Base-by-base conservation (phyloP, 2,797 vertebrate species). In the Oreortyx pictus region DNA sequence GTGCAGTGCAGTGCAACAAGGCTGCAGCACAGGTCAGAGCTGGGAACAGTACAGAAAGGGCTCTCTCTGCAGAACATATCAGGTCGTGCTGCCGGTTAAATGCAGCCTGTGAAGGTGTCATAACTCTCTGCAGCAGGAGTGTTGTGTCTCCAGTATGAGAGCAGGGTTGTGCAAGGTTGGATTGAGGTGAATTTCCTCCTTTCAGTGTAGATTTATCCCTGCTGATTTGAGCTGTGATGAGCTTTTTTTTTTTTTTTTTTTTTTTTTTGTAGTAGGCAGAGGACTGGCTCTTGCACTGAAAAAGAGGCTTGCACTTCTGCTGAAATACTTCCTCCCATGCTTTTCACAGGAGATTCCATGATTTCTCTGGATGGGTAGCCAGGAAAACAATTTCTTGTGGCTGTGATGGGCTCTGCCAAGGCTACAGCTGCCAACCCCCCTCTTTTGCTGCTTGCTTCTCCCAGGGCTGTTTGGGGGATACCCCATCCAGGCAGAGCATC, bases 221-320 rank as follows among this genome's bases (percentile, higher is more conserved):
- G 33, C 54, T 33, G 52, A 87, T 71, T 71, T 92, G 65, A 62
- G 14, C 18, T 67, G 77, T 15, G 71, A 29, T 18, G 29, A 71
- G 57, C 24, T 83, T 82, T 27, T 91, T 84, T 87, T 77, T 91
- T 84, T 87, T 77, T 91, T 84, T 87, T 77, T 91, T 84, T 87
- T 77, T n/a, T n/a, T n/a, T 91, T 84, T 87, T 77, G 50, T 37
- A n/a, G 66, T 81, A 72, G 44, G 79, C 43, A 67, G 50, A 67
- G 60, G 50, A 56, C 68, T 83, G 70, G 11, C 14, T 11, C 67
- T 71, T 1, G 0, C 70, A 65, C 82, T 84, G 71, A 64, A 90
- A 59, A 78, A 89, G 56, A 44, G 50, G 83, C 74, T 70, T 57
- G 33, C 43, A 16, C 73, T 95, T 86, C 67, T 93, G 57, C 85